Evolutionary conservation across 2,888 invertebrate species (phyloP), one percentile per base, ranked within the genome.

Genomic region (Apotomis turbidana): DNA sequence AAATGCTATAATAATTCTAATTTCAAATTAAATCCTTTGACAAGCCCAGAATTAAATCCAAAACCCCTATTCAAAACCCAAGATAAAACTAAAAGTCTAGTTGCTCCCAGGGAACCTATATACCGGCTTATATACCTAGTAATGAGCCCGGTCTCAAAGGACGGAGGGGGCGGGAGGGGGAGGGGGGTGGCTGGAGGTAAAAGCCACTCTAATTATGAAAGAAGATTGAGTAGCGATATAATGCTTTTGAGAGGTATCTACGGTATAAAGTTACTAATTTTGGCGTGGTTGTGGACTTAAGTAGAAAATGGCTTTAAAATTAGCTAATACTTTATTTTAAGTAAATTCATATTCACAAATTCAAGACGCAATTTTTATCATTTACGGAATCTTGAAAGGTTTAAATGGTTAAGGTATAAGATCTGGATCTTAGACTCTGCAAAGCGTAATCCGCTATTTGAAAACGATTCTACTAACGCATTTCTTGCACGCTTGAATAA

Each of bases 141-240:
- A 91, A 90, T 89, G 87, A 88, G 87, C 81, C 79, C 55, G 81
- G 76, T 81, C 84, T 85, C 84, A 84, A 83, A 85, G 87, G 83
- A 83, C 82, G 77, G 79, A 77, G 79, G 63, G 73, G 75, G 77
- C 41, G 6, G 41, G 41, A 41, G 49, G 77, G 77, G 76, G 77
- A 52, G 74, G 78, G 78, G 74, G 70, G 79, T 78, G 78, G 76
- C 74, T 78, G 76, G 85, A 83, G 85, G 87, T 87, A 84, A 86
- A 88, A 88, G 89, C 88, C 88, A 88, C 87, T 90, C 87, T 90
- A 91, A 92, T 92, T 91, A 92, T 91, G 90, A 90, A 91, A 90
- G 90, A 91, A 92, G 90, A 91, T 91, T 89, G 92, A 87, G 84
- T 84, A 86, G 88, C 85, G 86, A 85, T 84, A 81, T 82, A 83